These are phyloP conservation scores for Antrozous pallidus DNA, from an alignment of 2,797 vertebrate species.

Conservation along the genomic window DNA sequence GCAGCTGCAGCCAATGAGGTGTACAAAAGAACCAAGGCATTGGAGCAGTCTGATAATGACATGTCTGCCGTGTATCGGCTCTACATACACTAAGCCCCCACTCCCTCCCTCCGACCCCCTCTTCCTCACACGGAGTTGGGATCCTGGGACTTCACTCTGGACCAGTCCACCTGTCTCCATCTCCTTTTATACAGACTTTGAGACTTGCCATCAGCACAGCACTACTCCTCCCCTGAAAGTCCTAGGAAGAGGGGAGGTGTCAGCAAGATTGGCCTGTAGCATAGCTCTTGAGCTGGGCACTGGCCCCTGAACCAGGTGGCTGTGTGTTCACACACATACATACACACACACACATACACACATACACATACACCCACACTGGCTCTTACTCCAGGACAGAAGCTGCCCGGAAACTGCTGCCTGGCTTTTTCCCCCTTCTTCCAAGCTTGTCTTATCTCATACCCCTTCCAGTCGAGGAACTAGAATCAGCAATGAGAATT, in stretches of 20 bases:
- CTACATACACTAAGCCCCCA: constrained; percentile 94
- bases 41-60: constrained; percentile 99
- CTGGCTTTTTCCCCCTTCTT: constrained; percentile 79
- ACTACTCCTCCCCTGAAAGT: constrained; percentile 78
- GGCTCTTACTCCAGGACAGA: constrained; percentile 72
- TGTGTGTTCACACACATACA: constrained; percentile 61
- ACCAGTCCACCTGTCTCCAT: constrained; percentile 88
- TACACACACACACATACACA: background rate
- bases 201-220: constrained; percentile 81
- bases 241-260: constrained; percentile 67
- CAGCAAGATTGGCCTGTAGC: constrained; percentile 69
- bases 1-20: constrained; percentile 99
- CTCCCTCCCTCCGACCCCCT: constrained; percentile 75
- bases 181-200: constrained; percentile 85
- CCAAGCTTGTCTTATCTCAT: constrained; percentile 76
- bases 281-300: constrained; percentile 72
- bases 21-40: constrained; percentile 98
- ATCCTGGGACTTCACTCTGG: constrained; percentile 87
- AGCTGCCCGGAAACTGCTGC: constrained; percentile 80
- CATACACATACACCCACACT: background rate
- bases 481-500: constrained; percentile 38
- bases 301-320: constrained; percentile 71
- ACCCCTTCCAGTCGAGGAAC: constrained; percentile 64
- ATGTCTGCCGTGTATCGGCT: constrained; percentile 97
- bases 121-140: constrained; percentile 65